Base-by-base conservation (phyloP, 2,797 vertebrate species). In the Aldrovandia affinis region DNA sequence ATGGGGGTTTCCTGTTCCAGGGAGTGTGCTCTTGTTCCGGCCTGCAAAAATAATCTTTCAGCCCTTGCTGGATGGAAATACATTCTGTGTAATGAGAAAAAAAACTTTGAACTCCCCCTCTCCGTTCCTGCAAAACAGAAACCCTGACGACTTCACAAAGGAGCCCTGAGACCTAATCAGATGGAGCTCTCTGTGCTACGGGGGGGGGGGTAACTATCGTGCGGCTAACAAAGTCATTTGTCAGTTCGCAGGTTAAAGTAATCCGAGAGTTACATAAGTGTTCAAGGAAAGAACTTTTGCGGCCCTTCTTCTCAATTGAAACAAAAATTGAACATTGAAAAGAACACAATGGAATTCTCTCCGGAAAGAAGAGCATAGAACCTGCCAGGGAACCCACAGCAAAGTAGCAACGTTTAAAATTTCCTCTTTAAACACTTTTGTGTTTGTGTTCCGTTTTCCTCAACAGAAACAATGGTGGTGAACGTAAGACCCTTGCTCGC, bases 31-130 rank as follows among this genome's bases (percentile, higher is more conserved):
- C 89, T 84, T 92, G 86, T 92, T 87, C 89, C 94, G 92, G 89
- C 89, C 92, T 94, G 91, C 88, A 92, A 95, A 95, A 96, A 94
- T 94, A 95, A 94, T 93, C 90, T 89, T 91, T 92, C 84, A 86
- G 84, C 82, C 91, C 93, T 91, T 92, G 89, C 94, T 95, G 93
- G 90, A 91, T 90, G 93, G 92, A 92, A 94, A 83, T 36, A 87
- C 88, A 93, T 94, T 94, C 94, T 90, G 87, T 87, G 90, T 89
- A 89, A 61, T 70, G 33, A 84, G 86, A 81, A 81, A 86, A 88
- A 81, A 86, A 88, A 81, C 81, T 82, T 84, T 80, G 36, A 73
- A 73, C 30, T 33, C 68, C 55, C 50, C 70, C 83, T 84, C 81
- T 85, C 44, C 75, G 75, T 3, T 79, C 81, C 42, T 80, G 59